phyloP scores from a whole-genome alignment of 1,140 invertebrate genomes.

The Laupala kohalensis region DNA sequence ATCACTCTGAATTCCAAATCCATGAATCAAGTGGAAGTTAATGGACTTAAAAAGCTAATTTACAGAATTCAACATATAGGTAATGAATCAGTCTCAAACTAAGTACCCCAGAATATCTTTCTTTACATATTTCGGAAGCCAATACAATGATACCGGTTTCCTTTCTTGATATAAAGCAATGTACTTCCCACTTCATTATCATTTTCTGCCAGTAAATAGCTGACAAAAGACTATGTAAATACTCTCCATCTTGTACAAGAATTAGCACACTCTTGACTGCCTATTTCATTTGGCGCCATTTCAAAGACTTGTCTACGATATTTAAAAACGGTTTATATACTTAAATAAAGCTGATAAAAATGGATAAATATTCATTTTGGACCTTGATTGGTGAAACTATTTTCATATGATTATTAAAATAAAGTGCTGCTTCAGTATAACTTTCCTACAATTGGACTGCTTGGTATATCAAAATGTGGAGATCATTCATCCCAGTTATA shows the following conservation, averaged over 20 bases:
- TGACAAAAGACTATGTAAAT: not conserved
- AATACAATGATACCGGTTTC: not conserved
- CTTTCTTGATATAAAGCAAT: not conserved
- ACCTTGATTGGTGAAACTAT: not conserved
- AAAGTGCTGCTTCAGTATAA: not conserved
- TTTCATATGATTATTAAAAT: not conserved
- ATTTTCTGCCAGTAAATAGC: not conserved
- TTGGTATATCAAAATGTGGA: not conserved
- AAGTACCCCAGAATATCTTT: not conserved
- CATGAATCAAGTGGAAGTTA: not conserved
- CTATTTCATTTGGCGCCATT: not conserved
- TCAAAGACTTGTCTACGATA: not conserved
- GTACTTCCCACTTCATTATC: not conserved
- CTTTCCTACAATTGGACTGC: not conserved
- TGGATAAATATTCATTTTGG: not conserved
- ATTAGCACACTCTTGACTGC: not conserved
- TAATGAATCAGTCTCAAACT: not conserved
- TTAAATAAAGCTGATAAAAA: not conserved
- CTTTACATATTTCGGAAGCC: not conserved
- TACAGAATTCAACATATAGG: not conserved
- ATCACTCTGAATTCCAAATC: not conserved
- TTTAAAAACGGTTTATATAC: not conserved
- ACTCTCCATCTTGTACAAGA: not conserved
- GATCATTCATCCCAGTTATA: not conserved
- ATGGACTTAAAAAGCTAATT: not conserved